Evolutionary conservation across 2,797 vertebrate species (phyloP).

Genomic region (Sebastes variabilis): DNA sequence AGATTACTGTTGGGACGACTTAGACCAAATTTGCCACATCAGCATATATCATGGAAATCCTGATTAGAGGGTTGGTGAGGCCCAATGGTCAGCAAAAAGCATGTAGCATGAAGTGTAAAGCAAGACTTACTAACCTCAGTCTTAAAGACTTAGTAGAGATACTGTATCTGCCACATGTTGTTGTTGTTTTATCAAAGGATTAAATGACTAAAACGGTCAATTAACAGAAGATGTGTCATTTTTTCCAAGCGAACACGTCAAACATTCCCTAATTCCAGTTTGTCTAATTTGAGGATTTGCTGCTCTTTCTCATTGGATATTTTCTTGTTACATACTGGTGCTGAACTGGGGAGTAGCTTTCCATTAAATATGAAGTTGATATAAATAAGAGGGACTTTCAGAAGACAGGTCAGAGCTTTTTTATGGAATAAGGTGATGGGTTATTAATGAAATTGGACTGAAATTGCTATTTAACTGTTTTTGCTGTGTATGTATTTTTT

Average conservation of each 20-base stretch:
- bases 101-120: not conserved
- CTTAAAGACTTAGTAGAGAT: not conserved
- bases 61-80: conserved; percentile 42
- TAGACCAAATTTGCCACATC: not conserved
- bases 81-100: conserved; percentile 7
- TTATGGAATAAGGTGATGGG: not conserved
- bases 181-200: not conserved
- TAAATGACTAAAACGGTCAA: not conserved
- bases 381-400: not conserved
- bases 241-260: not conserved
- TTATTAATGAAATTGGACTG: not conserved
- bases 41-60: conserved; percentile 45
- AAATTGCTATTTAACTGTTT: not conserved
- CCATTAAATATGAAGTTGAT: not conserved
- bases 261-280: not conserved
- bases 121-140: not conserved
- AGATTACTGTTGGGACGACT: conserved; percentile 15
- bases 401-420: not conserved
- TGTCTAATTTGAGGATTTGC: not conserved
- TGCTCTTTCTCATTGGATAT: not conserved
- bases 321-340: not conserved
- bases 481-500: not conserved
- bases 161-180: not conserved
- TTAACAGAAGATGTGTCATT: not conserved
- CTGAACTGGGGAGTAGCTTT: not conserved